phyloP scores from a whole-genome alignment of 1,140 invertebrate genomes.

The Drosophila subobscura region DNA sequence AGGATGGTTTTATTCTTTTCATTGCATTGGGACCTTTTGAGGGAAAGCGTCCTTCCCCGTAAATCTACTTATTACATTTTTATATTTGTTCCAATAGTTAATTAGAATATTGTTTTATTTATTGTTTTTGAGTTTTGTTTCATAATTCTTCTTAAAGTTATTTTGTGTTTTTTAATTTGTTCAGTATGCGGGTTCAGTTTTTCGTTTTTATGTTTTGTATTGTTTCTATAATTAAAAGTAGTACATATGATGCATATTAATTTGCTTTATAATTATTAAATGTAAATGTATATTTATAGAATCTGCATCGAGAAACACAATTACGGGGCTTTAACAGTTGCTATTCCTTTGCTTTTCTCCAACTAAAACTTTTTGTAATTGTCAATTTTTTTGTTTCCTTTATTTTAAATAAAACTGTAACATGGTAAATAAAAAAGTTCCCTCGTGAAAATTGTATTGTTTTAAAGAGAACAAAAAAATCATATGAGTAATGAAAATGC shows the following conservation, averaged over 20 bases:
- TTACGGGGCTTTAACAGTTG: constrained; percentile 49
- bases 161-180: constrained; percentile 33
- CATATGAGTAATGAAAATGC: constrained; percentile 58
- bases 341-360: constrained; percentile 42
- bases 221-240: constrained; percentile 52
- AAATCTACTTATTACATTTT: constrained; percentile 50
- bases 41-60: constrained; percentile 25
- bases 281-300: constrained; percentile 46
- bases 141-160: constrained; percentile 46
- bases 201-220: constrained; percentile 6
- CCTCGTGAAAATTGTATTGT: constrained; percentile 17
- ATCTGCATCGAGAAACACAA: constrained; percentile 70
- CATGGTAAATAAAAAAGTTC: constrained; percentile 69
- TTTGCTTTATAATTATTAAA: constrained; percentile 67
- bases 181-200: constrained; percentile 40
- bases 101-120: constrained; percentile 27
- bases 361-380: constrained; percentile 56
- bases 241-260: constrained; percentile 49
- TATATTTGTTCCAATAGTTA: constrained; percentile 42
- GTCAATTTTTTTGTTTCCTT: constrained; percentile 31
- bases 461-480: constrained; percentile 40
- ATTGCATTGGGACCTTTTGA: constrained; percentile 11
- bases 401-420: constrained; percentile 70
- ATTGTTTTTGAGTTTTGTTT: constrained; percentile 25
- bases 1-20: constrained; percentile 5